Conservation (phyloP, 2,888 invertebrate genomes). For the Erannis defoliaria region DNA sequence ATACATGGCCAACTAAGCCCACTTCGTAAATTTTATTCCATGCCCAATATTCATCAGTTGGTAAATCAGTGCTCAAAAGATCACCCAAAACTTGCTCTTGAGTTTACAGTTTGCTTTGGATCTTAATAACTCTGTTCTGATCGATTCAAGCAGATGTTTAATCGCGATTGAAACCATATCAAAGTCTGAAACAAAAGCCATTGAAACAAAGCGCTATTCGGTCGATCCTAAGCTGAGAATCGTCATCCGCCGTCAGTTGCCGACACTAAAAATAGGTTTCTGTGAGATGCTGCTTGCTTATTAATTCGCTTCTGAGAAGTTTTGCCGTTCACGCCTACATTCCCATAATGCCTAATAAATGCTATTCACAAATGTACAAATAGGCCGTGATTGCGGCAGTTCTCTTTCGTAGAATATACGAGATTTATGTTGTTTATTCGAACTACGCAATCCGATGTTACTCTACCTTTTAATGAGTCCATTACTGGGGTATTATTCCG, state of each 20-base stretch:
- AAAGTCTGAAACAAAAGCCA: constrained; percentile 12
- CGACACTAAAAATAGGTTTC: constrained; percentile 53
- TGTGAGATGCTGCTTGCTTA: constrained; percentile 49
- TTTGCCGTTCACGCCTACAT: constrained; percentile 34
- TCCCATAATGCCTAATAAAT: constrained; percentile 26
- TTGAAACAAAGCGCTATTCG: constrained; percentile 15
- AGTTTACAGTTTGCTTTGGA: not conserved
- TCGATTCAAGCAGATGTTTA: constrained; percentile 8
- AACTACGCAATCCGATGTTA: constrained; percentile 15
- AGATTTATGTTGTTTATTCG: constrained; percentile 19
- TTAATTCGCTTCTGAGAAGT: constrained; percentile 48
- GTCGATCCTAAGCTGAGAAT: constrained; percentile 12
- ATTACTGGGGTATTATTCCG: constrained; percentile 11
- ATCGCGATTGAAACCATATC: constrained; percentile 14
- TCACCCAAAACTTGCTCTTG: not conserved
- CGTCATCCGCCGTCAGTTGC: constrained; percentile 28
- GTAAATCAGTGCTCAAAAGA: too few relatives aligned
- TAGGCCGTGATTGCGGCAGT: constrained; percentile 25
- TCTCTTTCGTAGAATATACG: constrained; percentile 18
- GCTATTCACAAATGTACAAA: constrained; percentile 32
- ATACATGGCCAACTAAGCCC: too few relatives aligned
- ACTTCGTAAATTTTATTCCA: too few relatives aligned
- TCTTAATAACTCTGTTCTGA: not conserved
- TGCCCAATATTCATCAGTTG: too few relatives aligned
- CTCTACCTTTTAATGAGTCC: constrained; percentile 16